phyloP scores from a whole-genome alignment of 2,113 vertebrate species.

The Carlito syrichta region DNA sequence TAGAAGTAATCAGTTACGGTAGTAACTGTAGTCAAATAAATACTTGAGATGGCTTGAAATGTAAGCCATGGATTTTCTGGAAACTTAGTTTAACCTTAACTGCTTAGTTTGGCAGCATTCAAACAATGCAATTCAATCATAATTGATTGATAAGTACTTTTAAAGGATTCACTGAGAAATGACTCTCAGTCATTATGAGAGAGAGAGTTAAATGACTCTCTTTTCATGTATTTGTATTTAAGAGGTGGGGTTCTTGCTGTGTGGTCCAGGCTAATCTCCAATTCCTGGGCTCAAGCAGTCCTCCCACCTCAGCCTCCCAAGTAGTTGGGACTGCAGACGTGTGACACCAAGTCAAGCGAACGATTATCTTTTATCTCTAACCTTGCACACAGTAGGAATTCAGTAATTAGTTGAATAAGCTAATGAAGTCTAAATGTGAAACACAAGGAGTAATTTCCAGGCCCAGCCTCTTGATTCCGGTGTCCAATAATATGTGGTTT shows the following conservation, averaged over 20 bases:
- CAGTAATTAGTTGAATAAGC: not conserved
- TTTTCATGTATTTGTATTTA: not conserved
- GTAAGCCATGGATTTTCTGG: not conserved
- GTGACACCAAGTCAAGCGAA: not conserved
- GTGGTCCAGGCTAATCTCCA: not conserved
- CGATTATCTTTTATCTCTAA: not conserved
- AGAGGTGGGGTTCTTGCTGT: not conserved
- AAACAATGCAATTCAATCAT: not conserved
- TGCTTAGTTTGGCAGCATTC: not conserved
- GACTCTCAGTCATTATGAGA: too few relatives aligned
- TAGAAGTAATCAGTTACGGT: not conserved
- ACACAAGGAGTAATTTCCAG: not conserved
- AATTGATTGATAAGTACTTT: not conserved
- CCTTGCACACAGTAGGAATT: not conserved
- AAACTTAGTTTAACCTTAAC: not conserved
- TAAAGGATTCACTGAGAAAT: conserved; percentile 30
- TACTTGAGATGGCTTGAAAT: not conserved
- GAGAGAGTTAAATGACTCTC: not conserved
- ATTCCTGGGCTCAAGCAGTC: not conserved
- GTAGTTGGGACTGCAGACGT: not conserved
- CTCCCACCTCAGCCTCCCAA: not conserved
- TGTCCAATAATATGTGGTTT: not conserved
- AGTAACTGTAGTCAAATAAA: not conserved
- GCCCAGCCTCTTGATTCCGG: not conserved
- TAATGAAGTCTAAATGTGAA: conserved; percentile 7